A percentile compares a stretch with the other conserved stretches of the same genome.
Evolutionary conservation across 2,888 invertebrate genomes (phyloP).

Genomic region (Nesidiocoris tenuis): DNA sequence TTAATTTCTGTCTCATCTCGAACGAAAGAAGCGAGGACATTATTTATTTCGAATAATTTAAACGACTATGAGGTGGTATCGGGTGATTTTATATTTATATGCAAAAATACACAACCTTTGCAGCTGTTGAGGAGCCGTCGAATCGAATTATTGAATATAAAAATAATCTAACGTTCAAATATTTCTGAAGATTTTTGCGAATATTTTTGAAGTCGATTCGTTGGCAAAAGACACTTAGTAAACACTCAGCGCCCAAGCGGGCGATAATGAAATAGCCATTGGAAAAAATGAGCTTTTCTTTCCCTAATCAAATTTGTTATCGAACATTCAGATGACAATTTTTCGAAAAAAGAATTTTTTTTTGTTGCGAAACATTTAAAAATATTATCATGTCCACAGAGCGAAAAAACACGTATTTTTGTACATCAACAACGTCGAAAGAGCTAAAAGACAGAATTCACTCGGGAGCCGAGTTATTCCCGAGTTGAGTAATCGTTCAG

Average conservation of each 20-base stretch:
- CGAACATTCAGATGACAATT: slow-evolving; percentile 15
- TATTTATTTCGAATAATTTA: not conserved
- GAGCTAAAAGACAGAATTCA: slow-evolving; percentile 1
- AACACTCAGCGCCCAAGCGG: slow-evolving; percentile 44
- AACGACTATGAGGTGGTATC: not conserved
- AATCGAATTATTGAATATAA: slow-evolving; percentile 21
- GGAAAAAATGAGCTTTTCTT: slow-evolving; percentile 35
- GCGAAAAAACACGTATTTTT: slow-evolving; percentile 8
- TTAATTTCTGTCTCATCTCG: not conserved
- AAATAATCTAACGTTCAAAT: slow-evolving; percentile 38
- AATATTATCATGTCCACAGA: not conserved
- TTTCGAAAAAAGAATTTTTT: slow-evolving; percentile 30
- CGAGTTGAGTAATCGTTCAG: not conserved
- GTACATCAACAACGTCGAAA: slow-evolving; percentile 19
- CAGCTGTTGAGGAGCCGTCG: slow-evolving; percentile 9
- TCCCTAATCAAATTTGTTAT: slow-evolving; percentile 15
- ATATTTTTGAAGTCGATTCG: slow-evolving; percentile 46
- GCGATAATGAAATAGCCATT: slow-evolving; percentile 24
- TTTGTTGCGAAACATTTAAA: slow-evolving; percentile 24
- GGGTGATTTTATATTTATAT: not conserved
- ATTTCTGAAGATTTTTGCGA: slow-evolving; percentile 15
- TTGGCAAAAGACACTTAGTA: slow-evolving; percentile 51
- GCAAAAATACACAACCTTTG: slow-evolving; percentile 33
- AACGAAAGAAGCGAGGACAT: not conserved
- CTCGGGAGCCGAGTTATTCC: not conserved